Conservation (phyloP, 2,888 invertebrate species). For the Cephus sareptanus region DNA sequence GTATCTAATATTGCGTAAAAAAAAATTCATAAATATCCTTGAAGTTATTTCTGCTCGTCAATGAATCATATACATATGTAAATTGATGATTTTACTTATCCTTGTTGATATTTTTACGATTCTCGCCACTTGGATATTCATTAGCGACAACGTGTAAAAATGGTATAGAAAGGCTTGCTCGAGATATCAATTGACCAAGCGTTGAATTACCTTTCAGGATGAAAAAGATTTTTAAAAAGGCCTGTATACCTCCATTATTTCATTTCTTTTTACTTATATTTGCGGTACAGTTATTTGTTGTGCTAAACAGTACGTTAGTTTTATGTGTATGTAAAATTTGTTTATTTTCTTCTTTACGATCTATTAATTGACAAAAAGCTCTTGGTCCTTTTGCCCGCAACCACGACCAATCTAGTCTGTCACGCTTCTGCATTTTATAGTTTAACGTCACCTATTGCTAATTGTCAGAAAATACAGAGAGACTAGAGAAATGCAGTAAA, state of each 20-base stretch:
- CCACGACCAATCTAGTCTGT: not conserved
- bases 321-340: not conserved
- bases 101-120: not conserved
- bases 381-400: not conserved
- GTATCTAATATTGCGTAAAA: not conserved
- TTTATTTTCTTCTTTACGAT: not conserved
- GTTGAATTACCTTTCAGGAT: not conserved
- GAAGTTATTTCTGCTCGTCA: not conserved
- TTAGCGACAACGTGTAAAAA: not conserved
- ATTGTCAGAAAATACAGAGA: not conserved
- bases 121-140: not conserved
- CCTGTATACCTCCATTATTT: not conserved
- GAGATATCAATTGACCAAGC: not conserved
- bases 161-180: not conserved
- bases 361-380: not conserved
- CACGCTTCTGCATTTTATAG: not conserved
- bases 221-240: not conserved
- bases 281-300: not conserved
- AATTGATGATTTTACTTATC: not conserved
- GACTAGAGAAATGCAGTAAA: conserved; percentile 4
- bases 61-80: too few species aligned
- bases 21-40: not conserved
- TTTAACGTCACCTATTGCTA: not conserved
- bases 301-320: not conserved
- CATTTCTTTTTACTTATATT: not conserved